These are phyloP conservation scores for Mallotus villosus DNA, from an alignment of 2,797 vertebrate species.

Conservation along the genomic window DNA sequence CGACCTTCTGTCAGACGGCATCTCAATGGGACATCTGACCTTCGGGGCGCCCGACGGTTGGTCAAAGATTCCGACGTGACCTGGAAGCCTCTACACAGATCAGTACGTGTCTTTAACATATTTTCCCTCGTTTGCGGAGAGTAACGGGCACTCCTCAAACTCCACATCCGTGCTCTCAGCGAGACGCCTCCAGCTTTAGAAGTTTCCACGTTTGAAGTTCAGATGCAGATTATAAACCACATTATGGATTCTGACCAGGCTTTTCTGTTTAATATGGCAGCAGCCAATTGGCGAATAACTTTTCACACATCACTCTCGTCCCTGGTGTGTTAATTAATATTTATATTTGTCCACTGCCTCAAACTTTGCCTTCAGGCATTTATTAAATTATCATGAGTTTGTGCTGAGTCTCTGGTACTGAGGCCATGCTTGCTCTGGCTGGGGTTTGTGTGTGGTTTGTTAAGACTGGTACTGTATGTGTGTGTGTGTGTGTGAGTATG, in stretches of 20 bases:
- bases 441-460: not conserved
- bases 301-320: conserved; percentile 67
- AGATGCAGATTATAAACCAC: conserved; percentile 70
- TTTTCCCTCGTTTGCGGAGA: conserved; percentile 31
- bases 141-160: conserved; percentile 24
- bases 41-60: conserved; percentile 7
- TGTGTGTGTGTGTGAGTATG: conserved; percentile 56
- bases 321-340: conserved; percentile 83
- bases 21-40: not conserved
- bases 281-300: conserved; percentile 69
- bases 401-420: conserved; percentile 43
- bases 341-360: conserved; percentile 83
- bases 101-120: conserved; percentile 8
- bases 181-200: conserved; percentile 57
- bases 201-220: conserved; percentile 73
- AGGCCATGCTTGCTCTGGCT: not conserved
- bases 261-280: conserved; percentile 66
- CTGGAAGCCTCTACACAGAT: not conserved
- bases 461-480: conserved; percentile 28
- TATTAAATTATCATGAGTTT: conserved; percentile 80
- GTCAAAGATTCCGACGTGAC: not conserved
- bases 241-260: conserved; percentile 69
- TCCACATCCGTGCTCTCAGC: conserved; percentile 29
- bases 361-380: conserved; percentile 81
- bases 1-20: not conserved